Conservation (phyloP, 1,140 invertebrate species). For the Bombus sibiricus region DNA sequence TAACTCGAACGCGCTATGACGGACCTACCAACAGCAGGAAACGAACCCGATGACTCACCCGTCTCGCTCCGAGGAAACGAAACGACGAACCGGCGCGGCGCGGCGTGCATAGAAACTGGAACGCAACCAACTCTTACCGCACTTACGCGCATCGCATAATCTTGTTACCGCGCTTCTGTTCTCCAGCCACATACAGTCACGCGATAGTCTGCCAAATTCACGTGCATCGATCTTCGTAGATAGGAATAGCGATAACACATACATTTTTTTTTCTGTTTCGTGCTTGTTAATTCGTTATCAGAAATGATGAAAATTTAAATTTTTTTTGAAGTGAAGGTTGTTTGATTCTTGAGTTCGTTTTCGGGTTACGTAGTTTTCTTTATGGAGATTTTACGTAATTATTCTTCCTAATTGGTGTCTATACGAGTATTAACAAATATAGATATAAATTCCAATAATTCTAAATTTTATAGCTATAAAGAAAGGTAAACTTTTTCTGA, state of each 20-base stretch:
- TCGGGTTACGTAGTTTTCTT: no score
- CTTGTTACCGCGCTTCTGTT: conserved; percentile 57
- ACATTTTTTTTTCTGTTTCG: neutral
- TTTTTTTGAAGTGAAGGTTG: neutral
- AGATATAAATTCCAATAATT: neutral
- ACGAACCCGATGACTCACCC: conserved; percentile 74
- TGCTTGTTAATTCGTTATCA: no score
- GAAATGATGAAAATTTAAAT: no score
- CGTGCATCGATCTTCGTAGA: conserved; percentile 32
- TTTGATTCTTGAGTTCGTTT: neutral
- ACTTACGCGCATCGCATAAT: conserved; percentile 67
- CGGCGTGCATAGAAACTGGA: conserved; percentile 43
- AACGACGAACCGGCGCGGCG: neutral
- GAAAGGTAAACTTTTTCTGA: neutral
- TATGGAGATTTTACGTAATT: no score
- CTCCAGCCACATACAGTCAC: conserved; percentile 2
- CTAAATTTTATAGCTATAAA: neutral
- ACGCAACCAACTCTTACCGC: conserved; percentile 52
- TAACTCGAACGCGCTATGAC: conserved; percentile 36
- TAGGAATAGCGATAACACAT: neutral
- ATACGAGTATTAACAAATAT: no score
- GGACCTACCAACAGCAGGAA: conserved; percentile 57
- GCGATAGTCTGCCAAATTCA: conserved; percentile 40
- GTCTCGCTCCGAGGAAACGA: conserved; percentile 54
- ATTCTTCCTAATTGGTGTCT: no score